Conservation (phyloP, 2,888 invertebrate species). For the Rhimphoctona megacephalus region DNA sequence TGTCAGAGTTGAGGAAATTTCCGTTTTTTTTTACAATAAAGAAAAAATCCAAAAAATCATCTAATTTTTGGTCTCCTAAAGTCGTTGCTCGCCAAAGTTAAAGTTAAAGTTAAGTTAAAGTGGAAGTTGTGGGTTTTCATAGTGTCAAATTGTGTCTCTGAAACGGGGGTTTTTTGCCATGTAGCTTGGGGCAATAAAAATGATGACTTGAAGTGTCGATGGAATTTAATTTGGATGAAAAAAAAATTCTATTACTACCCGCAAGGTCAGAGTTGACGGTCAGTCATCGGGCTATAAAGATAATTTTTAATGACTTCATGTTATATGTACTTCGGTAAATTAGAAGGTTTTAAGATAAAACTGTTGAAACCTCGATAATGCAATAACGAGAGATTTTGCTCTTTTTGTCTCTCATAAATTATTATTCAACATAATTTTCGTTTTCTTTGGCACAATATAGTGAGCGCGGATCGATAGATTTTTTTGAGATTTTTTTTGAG, state of each 20-base stretch:
- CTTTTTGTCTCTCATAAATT: background rate
- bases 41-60: too few relatives aligned
- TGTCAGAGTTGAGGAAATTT: too few relatives aligned
- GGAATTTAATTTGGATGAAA: background rate
- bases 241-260: background rate
- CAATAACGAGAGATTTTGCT: background rate
- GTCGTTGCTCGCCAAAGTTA: too few relatives aligned
- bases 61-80: too few relatives aligned
- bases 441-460: background rate
- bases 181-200: background rate
- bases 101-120: too few relatives aligned
- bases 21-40: too few relatives aligned
- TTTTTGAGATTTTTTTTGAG: background rate
- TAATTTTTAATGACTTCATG: background rate
- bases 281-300: background rate
- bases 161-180: background rate
- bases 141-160: background rate
- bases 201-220: background rate
- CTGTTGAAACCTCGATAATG: background rate
- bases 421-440: background rate
- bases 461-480: background rate
- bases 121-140: background rate
- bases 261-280: background rate
- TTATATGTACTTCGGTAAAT: background rate
- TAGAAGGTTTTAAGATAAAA: background rate